These are phyloP conservation scores for Drosophila ezoana DNA, from an alignment of 2,888 invertebrate genomes.

Conservation along the genomic window DNA sequence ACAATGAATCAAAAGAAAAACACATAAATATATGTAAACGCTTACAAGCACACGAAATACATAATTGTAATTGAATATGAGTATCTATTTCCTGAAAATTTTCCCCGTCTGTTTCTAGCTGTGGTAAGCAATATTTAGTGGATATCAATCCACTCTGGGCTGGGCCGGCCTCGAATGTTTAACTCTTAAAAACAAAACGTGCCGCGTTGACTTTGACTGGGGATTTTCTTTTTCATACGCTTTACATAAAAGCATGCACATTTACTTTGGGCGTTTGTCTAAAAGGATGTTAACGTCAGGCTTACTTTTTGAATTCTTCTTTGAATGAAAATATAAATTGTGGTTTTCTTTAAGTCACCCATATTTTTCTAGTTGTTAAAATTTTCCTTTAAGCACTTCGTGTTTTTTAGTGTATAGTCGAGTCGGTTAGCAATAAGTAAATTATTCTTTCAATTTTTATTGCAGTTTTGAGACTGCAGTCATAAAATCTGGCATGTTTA, in stretches of 20 bases:
- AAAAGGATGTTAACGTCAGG: background rate
- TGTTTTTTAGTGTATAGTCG: slow-evolving; percentile 1
- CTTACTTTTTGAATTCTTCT: background rate
- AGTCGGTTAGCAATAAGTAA: background rate
- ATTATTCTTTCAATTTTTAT: slow-evolving; percentile 18
- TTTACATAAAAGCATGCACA: background rate
- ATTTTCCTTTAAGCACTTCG: too few relatives aligned
- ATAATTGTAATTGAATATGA: background rate
- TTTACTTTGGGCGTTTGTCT: background rate
- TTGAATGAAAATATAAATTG: too few relatives aligned
- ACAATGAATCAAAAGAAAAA: background rate
- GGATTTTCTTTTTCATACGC: slow-evolving; percentile 2
- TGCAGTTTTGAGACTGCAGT: slow-evolving; percentile 22
- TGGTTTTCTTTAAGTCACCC: background rate
- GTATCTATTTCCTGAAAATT: background rate
- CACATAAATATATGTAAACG: background rate
- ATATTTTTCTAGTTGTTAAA: background rate
- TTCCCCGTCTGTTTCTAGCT: slow-evolving; percentile 9
- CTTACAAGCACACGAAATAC: background rate
- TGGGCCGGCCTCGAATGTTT: slow-evolving; percentile 11
- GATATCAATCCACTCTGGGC: background rate
- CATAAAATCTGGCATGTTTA: slow-evolving; percentile 13
- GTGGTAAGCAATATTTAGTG: slow-evolving; percentile 32
- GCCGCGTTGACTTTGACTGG: slow-evolving; percentile 36
- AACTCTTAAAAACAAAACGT: slow-evolving; percentile 50